Base-by-base conservation (phyloP, 2,888 invertebrate genomes). In the Cyrtodaria siliqua region DNA sequence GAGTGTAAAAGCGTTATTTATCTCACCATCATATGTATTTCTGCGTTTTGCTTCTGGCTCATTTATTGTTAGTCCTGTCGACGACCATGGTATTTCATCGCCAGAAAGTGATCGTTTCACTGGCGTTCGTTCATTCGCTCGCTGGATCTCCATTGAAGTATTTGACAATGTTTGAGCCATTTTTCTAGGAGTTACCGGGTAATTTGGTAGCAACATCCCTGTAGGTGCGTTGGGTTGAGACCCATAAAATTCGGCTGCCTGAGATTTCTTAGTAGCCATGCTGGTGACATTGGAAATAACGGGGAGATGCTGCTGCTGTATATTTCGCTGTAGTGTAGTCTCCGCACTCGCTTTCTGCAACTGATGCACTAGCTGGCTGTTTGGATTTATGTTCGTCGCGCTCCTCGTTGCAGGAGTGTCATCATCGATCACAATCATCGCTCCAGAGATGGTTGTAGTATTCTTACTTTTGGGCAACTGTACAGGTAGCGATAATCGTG, bases 361-460 rank as follows among this genome's bases (percentile, higher is more conserved):
- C 16, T 44, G 44, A 3, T 20, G 44, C 16, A 20, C n/a, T 20
- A 20, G 8, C 3, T 44, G 44, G 6, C 20, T 6, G n/a, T 18
- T 4, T 44, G 44, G 44, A 20, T 6, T 16, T 9, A 16, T 4
- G 3, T 24, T 23, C 52, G 18, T 18, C 18, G 56, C 6, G 18
- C n/a, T 33, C 1, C 6, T 9, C 4, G 18, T 12, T 2, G 29
- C 2, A 6, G 64, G 44, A 18, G 44, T 44, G 6, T 55, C 64
- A n/a, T 64, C 64, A 20, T 64, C 64, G 18, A 64, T 64, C 20
- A 64, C 33, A 29, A 64, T 55, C 4, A 26, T 55, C 29, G 64
- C 29, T 3, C 55, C 56, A 23, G 55, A 55, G n/a, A 53, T 63
- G 42, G 24, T 38, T 38, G n/a, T 9, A 44, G 44, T 44, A 18